Base-by-base conservation (phyloP, 2,113 vertebrate genomes). In the Sapayoa aenigma region DNA sequence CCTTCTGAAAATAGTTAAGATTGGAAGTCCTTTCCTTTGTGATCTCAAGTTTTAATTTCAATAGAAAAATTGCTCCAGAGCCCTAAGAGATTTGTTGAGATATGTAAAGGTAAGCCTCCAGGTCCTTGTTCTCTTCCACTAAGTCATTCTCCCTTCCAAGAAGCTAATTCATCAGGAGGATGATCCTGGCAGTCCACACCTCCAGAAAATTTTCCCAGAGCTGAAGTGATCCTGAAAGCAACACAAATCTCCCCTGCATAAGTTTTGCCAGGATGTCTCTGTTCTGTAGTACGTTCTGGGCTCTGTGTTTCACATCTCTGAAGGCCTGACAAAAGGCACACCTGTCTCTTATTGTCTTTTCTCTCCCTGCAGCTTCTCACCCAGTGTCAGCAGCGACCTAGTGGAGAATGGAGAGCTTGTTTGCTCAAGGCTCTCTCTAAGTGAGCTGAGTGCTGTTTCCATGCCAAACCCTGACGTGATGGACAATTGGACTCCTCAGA, bases 381-480 rank as follows among this genome's bases (percentile, higher is more conserved):
- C 18, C 77, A 25, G 28, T 46, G 69, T 89, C 84, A 85, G 86
- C 62, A 75, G 33, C 0, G 24, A 87, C 77, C 80, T 73, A 35
- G 30, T 78, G 72, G 41, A 15, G n/a, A 85, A 62, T 14, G 27
- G 76, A 50, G 19, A 63, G 78, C 25, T 90, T 96, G 94, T 95
- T 97, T 97, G 87, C 69, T 95, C 95, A 95, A 84, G 77, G 66
- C 53, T 77, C 1, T 79, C 59, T 78, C 91, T 71, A 71, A 89
- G 69, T 28, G 83, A 82, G 46, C 65, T 2, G 69, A 93, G 86
- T 66, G 86, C 94, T 88, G 87, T 94, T 97, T 96, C 95, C 87
- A 94, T 95, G 92, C 94, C 87, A 94, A 91, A 93, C 52, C 41
- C 31, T 91, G 74, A 82, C 2, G 31, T 93, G 80, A 72, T 1